These are phyloP conservation scores for Odontomachus brunneus DNA, from an alignment of 1,140 invertebrate genomes.

Conservation along the genomic window DNA sequence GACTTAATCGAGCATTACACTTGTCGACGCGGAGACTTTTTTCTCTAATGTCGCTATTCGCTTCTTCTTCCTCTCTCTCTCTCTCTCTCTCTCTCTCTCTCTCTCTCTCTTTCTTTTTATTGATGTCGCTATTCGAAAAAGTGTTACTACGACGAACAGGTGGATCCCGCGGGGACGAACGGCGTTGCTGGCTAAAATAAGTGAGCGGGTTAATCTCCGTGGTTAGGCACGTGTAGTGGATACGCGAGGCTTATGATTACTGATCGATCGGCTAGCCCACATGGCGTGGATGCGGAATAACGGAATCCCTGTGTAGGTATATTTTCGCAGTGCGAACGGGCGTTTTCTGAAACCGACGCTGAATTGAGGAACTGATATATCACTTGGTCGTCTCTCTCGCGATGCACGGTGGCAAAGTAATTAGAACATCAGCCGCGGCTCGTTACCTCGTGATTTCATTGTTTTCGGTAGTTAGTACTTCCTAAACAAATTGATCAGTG, in stretches of 20 bases:
- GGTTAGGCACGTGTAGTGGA: constrained; percentile 48
- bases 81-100: neutral
- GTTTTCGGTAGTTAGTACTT: too few relatives aligned
- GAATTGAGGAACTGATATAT: neutral
- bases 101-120: constrained; percentile 5
- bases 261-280: constrained; percentile 26
- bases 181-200: constrained; percentile 20
- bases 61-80: neutral
- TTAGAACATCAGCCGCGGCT: neutral
- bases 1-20: constrained; percentile 31
- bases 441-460: too few relatives aligned
- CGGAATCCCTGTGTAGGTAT: constrained; percentile 6
- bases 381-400: neutral
- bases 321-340: constrained; percentile 12
- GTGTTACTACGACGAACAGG: constrained; percentile 12
- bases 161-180: neutral
- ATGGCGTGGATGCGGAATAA: constrained; percentile 39
- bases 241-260: constrained; percentile 49
- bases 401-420: neutral
- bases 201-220: constrained; percentile 43
- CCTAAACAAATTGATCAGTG: too few relatives aligned
- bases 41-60: neutral
- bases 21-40: neutral
- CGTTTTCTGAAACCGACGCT: constrained; percentile 16
- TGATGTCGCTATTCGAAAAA: constrained; percentile 24